A percentile compares a stretch with the other conserved stretches of the same genome.
Evolutionary conservation across 2,113 vertebrate genomes (phyloP).

Genomic region (Lonchura striata): DNA sequence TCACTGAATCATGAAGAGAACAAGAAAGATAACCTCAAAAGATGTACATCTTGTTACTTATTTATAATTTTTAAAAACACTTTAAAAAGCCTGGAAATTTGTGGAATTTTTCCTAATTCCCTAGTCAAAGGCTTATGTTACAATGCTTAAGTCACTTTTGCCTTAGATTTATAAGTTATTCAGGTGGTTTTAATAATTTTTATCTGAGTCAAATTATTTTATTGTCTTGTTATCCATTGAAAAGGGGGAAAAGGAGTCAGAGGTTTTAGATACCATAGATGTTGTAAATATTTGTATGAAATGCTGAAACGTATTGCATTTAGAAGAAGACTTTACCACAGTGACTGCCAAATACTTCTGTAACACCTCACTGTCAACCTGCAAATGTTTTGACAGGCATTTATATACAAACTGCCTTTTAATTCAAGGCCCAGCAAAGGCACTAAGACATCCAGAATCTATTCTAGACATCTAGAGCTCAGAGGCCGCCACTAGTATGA

Average conservation of each 20-base stretch:
- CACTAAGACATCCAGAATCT: background rate
- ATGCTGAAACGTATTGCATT: background rate
- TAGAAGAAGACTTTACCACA: background rate
- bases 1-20: background rate
- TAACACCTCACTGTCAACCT: background rate
- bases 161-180: background rate
- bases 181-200: background rate
- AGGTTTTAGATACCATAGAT: background rate
- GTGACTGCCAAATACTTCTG: background rate
- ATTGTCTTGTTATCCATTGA: background rate
- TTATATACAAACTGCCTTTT: background rate
- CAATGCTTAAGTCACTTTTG: background rate
- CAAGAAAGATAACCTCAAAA: background rate
- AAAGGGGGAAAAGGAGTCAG: background rate
- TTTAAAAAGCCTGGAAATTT: background rate
- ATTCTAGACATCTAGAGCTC: background rate
- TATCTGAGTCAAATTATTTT: background rate
- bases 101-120: background rate
- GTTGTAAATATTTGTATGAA: background rate
- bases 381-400: accelerated
- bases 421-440: background rate
- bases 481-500: background rate
- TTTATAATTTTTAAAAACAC: background rate
- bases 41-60: background rate
- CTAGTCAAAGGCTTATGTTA: background rate